Percentiles rank a stretch among this genome's conserved stretches.
These are phyloP conservation scores for Meloidogyne floridensis DNA, from an alignment of 1,140 invertebrate genomes.

Conservation along the genomic window DNA sequence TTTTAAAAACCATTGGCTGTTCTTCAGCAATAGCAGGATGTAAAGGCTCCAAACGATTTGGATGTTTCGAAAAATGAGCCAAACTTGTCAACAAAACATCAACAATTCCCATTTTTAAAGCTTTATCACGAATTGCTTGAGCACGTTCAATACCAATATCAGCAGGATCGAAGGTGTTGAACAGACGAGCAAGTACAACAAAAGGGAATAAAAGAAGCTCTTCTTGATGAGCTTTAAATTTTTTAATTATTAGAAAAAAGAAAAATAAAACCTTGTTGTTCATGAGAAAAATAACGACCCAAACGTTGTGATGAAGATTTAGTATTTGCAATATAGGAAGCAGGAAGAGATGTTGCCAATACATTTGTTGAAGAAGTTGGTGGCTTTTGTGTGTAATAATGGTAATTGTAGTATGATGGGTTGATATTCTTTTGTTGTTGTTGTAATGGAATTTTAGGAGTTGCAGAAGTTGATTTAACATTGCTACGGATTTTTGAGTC, in stretches of 20 bases:
- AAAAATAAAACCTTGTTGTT: neutral
- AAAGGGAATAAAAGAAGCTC: conserved; percentile 43
- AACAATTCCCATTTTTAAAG: conserved; percentile 46
- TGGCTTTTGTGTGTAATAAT: neutral
- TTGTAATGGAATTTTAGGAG: neutral
- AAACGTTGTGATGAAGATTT: neutral
- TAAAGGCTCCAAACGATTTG: neutral
- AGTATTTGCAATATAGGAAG: neutral
- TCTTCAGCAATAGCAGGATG: neutral
- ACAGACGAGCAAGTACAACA: conserved; percentile 35
- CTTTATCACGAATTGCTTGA: conserved; percentile 31
- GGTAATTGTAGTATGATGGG: neutral
- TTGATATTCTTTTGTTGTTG: neutral
- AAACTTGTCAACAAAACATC: conserved; percentile 45
- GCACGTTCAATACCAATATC: conserved; percentile 22
- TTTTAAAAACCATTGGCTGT: conserved; percentile 1
- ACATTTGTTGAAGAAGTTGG: neutral
- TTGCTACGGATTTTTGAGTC: neutral
- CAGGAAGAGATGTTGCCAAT: neutral
- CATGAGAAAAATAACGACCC: neutral
- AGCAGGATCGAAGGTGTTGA: conserved; percentile 10
- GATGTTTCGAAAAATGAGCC: conserved; percentile 39
- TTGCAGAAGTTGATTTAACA: neutral
- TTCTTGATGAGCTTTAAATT: conserved; percentile 16
- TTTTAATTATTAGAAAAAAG: neutral